These are phyloP conservation scores for Dermatemys mawii DNA, from an alignment of 2,113 vertebrate species.

Conservation along the genomic window DNA sequence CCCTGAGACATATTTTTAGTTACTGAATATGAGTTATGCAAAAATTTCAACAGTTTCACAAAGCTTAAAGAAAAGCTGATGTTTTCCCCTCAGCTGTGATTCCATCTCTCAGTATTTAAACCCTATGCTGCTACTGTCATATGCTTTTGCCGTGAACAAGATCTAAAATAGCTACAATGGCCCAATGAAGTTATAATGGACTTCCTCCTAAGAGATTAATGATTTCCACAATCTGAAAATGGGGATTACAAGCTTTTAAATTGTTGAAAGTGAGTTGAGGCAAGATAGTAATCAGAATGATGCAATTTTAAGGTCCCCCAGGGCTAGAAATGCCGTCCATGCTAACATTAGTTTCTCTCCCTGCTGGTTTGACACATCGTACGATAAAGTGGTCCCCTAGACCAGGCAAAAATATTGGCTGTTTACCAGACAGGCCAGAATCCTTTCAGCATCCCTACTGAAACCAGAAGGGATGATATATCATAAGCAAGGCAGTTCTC, in stretches of 20 bases:
- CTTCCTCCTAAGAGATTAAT: background rate
- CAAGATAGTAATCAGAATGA: background rate
- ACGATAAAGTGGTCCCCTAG: background rate
- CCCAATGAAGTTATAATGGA: background rate
- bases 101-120: background rate
- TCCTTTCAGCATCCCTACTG: background rate
- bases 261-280: background rate
- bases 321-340: background rate
- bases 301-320: background rate
- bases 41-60: background rate
- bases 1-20: background rate
- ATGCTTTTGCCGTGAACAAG: background rate
- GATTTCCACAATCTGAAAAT: background rate
- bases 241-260: background rate
- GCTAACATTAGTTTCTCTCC: background rate
- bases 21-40: background rate
- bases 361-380: background rate
- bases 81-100: background rate
- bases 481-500: background rate
- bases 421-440: background rate
- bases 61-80: background rate
- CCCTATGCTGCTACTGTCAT: rapidly evolving
- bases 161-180: background rate
- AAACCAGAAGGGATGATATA: background rate
- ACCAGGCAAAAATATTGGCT: background rate